Percentiles rank a stretch among this genome's conserved stretches.
These are phyloP conservation scores for Elaphurus davidianus DNA, from an alignment of 2,113 vertebrate genomes.

Conservation along the genomic window DNA sequence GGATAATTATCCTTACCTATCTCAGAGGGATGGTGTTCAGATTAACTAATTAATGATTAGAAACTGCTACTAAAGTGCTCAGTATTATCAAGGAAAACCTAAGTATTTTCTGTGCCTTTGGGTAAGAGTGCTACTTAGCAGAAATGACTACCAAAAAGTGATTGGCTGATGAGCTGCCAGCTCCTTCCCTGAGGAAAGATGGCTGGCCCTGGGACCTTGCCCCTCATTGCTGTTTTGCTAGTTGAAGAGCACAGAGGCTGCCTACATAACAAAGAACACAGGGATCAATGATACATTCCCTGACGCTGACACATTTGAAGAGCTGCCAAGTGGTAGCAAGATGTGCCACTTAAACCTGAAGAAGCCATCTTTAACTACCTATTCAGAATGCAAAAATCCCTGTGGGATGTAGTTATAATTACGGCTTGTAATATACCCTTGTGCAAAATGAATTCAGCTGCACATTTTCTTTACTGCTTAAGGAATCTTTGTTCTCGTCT, in stretches of 20 bases:
- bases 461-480: background rate
- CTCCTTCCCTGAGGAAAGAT: constrained; percentile 36
- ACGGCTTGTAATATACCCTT: background rate
- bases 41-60: constrained; percentile 76
- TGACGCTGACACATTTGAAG: constrained; percentile 5
- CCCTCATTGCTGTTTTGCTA: constrained; percentile 34
- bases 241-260: background rate
- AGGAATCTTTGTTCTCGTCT: background rate
- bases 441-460: background rate
- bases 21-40: constrained; percentile 63
- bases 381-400: constrained; percentile 15
- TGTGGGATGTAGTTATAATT: background rate
- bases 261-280: background rate
- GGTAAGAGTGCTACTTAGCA: constrained; percentile 50
- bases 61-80: constrained; percentile 55
- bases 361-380: background rate
- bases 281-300: background rate
- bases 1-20: constrained; percentile 74
- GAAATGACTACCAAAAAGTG: constrained; percentile 38
- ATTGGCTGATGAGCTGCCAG: constrained; percentile 13
- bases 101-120: constrained; percentile 61
- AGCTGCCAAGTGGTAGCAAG: constrained; percentile 20
- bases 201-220: constrained; percentile 6
- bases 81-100: constrained; percentile 62
- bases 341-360: constrained; percentile 1